Percentiles rank a stretch among this genome's conserved stretches.
Evolutionary conservation across 2,888 invertebrate species (phyloP).

Genomic region (Tyria jacobaeae): DNA sequence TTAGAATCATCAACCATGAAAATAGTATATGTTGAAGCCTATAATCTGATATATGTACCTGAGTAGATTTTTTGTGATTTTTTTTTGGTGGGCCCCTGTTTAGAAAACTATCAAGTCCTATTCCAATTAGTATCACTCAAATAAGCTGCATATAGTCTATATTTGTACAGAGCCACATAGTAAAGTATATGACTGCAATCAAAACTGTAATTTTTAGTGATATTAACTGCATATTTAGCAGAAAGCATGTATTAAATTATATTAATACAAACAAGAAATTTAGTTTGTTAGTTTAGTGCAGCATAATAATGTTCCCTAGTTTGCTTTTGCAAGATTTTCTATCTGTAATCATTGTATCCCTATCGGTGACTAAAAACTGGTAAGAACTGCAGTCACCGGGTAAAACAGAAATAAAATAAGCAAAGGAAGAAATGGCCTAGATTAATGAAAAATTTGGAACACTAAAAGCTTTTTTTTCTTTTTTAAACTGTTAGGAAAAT

Average conservation of each 20-base stretch:
- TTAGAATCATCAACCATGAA: not conserved
- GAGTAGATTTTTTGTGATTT: too few relatives aligned
- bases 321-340: not conserved
- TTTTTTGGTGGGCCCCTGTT: too few relatives aligned
- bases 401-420: slow-evolving; percentile 42
- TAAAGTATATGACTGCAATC: too few relatives aligned
- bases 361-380: slow-evolving; percentile 6
- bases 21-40: not conserved
- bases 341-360: not conserved
- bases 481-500: slow-evolving; percentile 8
- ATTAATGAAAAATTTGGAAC: slow-evolving; percentile 42
- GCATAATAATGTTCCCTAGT: slow-evolving; percentile 6
- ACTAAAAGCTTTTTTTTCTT: slow-evolving; percentile 41
- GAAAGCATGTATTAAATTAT: slow-evolving; percentile 17
- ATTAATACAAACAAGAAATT: slow-evolving; percentile 30
- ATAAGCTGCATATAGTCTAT: not conserved
- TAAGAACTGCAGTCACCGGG: slow-evolving; percentile 14
- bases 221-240: slow-evolving; percentile 9
- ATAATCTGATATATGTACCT: not conserved
- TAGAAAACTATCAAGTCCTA: not conserved
- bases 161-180: not conserved
- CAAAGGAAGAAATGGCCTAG: slow-evolving; percentile 46
- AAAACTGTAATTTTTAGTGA: not conserved
- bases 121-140: not conserved
- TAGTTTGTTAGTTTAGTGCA: slow-evolving; percentile 23